phyloP scores from a whole-genome alignment of 2,113 vertebrate species.

The Phaethon lepturus region DNA sequence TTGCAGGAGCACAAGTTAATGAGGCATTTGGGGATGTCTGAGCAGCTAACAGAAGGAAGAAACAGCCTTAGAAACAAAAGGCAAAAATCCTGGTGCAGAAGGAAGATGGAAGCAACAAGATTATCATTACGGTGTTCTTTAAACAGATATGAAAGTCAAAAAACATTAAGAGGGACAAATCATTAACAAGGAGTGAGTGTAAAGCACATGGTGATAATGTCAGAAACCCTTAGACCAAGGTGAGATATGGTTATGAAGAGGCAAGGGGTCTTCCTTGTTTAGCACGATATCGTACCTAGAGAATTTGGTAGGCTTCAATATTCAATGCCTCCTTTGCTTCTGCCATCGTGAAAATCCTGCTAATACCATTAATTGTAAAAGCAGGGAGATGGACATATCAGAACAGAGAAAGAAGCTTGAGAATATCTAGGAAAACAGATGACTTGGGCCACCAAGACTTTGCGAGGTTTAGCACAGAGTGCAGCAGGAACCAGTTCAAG shows the following conservation, averaged over 20 bases:
- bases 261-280: neutral
- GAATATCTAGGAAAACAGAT: neutral
- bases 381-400: neutral
- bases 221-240: neutral
- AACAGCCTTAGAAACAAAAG: neutral
- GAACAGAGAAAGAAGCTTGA: neutral
- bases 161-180: neutral
- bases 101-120: neutral
- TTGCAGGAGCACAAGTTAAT: neutral
- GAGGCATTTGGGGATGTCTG: neutral
- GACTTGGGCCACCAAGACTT: rapidly evolving
- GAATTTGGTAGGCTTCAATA: neutral
- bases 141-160: neutral
- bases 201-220: neutral
- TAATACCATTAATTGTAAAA: neutral
- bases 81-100: neutral
- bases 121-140: neutral
- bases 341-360: neutral
- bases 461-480: neutral
- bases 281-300: neutral
- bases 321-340: neutral
- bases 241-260: neutral
- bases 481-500: neutral
- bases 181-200: neutral
- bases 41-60: neutral